phyloP scores from a whole-genome alignment of 2,888 invertebrate species.

The Ephialtes manifestator region DNA sequence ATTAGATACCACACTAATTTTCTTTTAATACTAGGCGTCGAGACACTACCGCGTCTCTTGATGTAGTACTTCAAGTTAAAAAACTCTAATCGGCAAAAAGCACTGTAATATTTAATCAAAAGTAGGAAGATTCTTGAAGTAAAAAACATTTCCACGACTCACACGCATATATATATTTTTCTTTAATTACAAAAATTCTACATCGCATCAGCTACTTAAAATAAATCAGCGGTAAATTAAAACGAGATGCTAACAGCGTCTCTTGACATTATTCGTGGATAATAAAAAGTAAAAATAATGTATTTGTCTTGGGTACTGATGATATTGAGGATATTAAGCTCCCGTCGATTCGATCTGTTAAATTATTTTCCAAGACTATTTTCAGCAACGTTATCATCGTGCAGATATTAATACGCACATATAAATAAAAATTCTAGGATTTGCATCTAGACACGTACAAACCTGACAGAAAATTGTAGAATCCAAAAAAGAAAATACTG shows the following conservation, averaged over 20 bases:
- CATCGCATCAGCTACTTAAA: constrained; percentile 15
- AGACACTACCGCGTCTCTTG: no score
- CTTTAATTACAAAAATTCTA: constrained; percentile 31
- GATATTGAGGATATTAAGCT: neutral
- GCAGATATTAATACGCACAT: neutral
- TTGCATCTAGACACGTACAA: neutral
- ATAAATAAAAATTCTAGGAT: neutral
- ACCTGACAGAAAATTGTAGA: neutral
- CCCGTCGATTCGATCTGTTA: neutral
- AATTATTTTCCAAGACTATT: neutral
- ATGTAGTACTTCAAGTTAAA: no score
- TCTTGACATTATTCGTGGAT: constrained; percentile 6
- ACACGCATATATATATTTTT: constrained; percentile 14
- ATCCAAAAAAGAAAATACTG: neutral
- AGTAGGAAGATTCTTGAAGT: neutral
- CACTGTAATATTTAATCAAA: no score
- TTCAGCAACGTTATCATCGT: neutral
- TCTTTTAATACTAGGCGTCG: no score
- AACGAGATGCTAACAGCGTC: neutral
- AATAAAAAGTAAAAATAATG: constrained; percentile 8
- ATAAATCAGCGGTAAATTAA: constrained; percentile 24
- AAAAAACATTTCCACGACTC: neutral
- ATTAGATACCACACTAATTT: no score
- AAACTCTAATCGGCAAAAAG: no score
- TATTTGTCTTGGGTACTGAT: neutral